Conservation (phyloP, 2,888 invertebrate species). For the Xestia rhomboidea region DNA sequence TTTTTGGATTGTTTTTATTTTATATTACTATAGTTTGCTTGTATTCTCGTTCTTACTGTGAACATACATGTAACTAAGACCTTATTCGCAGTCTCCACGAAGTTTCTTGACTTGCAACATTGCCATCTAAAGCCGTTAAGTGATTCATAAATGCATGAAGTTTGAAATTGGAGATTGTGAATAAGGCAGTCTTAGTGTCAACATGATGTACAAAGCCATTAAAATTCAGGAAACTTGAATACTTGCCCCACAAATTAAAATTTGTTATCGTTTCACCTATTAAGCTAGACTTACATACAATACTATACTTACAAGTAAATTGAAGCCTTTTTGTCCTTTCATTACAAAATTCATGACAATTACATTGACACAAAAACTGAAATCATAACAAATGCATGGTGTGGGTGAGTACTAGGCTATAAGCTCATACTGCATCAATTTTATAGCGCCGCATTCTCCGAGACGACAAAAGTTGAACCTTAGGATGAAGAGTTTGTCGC, state of each 20-base stretch:
- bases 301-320: slow-evolving; percentile 35
- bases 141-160: slow-evolving; percentile 24
- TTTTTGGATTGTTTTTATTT: slow-evolving; percentile 69
- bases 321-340: slow-evolving; percentile 27
- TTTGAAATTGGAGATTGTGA: slow-evolving; percentile 48
- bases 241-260: slow-evolving; percentile 60
- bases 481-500: slow-evolving; percentile 99
- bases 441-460: slow-evolving; percentile 98
- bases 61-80: slow-evolving; percentile 42
- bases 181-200: slow-evolving; percentile 50
- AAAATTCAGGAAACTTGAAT: slow-evolving; percentile 50
- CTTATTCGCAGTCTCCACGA: slow-evolving; percentile 49
- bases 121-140: slow-evolving; percentile 16
- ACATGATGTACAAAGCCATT: slow-evolving; percentile 44
- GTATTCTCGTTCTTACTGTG: slow-evolving; percentile 67
- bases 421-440: slow-evolving; percentile 84
- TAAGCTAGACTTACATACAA: slow-evolving; percentile 44
- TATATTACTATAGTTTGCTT: slow-evolving; percentile 73
- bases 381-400: slow-evolving; percentile 61
- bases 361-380: slow-evolving; percentile 47
- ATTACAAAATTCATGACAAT: slow-evolving; percentile 42
- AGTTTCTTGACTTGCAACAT: slow-evolving; percentile 27
- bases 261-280: slow-evolving; percentile 64
- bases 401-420: slow-evolving; percentile 70
- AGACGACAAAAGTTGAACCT: slow-evolving; percentile 98